These are phyloP conservation scores for Scaptomyza hsui DNA, from an alignment of 1,140 invertebrate species.

Conservation along the genomic window DNA sequence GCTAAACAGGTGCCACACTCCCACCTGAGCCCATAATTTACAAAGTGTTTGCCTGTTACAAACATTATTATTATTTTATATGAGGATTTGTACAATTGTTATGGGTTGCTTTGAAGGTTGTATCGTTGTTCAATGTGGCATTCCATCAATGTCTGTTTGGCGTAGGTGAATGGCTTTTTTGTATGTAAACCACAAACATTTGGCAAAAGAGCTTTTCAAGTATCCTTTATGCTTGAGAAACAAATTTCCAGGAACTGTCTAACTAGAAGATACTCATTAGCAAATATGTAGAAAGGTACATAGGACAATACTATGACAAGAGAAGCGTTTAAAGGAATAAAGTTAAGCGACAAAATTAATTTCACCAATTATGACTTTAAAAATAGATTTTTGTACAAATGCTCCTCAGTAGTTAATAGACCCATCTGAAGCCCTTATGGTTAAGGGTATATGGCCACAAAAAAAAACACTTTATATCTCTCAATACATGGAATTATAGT, in stretches of 20 bases:
- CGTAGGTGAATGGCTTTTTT: conserved; percentile 9
- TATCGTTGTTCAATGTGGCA: conserved; percentile 12
- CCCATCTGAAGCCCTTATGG: conserved; percentile 4
- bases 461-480: conserved; percentile 40
- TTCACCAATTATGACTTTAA: no score
- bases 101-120: conserved; percentile 9
- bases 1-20: conserved; percentile 34
- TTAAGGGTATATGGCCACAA: neutral
- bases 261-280: neutral
- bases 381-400: no score
- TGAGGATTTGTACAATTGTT: conserved; percentile 9
- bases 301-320: no score
- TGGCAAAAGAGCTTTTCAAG: neutral
- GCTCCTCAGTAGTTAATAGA: conserved; percentile 10
- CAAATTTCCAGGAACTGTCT: neutral
- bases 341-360: no score
- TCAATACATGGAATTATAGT: conserved; percentile 43
- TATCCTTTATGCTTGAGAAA: neutral
- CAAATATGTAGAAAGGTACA: no score
- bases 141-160: conserved; percentile 28
- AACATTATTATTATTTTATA: neutral
- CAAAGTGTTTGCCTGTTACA: neutral
- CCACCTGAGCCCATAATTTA: conserved; percentile 15
- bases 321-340: neutral
- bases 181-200: conserved; percentile 6